Evolutionary conservation across 2,888 invertebrate species (phyloP), one percentile per base, ranked within the genome.

Genomic region (Octonoba sinensis): DNA sequence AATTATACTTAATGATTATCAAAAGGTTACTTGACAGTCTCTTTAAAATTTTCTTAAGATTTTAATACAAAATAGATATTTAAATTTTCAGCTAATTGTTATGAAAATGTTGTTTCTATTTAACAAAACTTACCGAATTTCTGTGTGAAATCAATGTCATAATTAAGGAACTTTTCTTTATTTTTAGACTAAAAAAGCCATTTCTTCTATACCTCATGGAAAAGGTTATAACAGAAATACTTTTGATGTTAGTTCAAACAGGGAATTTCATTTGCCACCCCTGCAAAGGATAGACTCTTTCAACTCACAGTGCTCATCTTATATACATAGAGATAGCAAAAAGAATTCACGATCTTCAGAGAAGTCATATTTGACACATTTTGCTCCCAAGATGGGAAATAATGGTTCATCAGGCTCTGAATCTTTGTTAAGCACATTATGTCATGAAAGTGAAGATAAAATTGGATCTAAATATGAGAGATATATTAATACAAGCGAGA

Each of bases 221-320:
- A 57, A 44, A 54, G 56, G 60, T 15, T 20, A 59, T 36, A 36
- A 11, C 36, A 36, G 36, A 36, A 36, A 36, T 36, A 36, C 36
- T 36, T 36, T 36, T 36, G 36, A 36, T 36, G 27, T 27, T 27
- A 36, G 36, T 8, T 36, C 36, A 36, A 46, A 64, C 46, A 44
- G 65, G 22, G 67, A 64, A 20, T 74, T 74, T 56, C 73, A 81
- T 44, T 57, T 81, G 12, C 79, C 79, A n/a, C 79, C 79, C 1
- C 16, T 81, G 0, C 62, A 73, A 56, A 47, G 62, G 69, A 56
- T 62, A 15, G 62, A 62, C 56, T 36, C 60, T 20, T 66, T 54
- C n/a, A 56, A 62, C 59, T 62, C 67, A n/a, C 60, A 56, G n/a
- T 20, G 66, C 12, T 72, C 44, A 56, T 71, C 64, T 27, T 79